Percentiles rank a stretch among this genome's conserved stretches.
Evolutionary conservation across 2,888 invertebrate species (phyloP).

Genomic region (Chloromyia formosa): DNA sequence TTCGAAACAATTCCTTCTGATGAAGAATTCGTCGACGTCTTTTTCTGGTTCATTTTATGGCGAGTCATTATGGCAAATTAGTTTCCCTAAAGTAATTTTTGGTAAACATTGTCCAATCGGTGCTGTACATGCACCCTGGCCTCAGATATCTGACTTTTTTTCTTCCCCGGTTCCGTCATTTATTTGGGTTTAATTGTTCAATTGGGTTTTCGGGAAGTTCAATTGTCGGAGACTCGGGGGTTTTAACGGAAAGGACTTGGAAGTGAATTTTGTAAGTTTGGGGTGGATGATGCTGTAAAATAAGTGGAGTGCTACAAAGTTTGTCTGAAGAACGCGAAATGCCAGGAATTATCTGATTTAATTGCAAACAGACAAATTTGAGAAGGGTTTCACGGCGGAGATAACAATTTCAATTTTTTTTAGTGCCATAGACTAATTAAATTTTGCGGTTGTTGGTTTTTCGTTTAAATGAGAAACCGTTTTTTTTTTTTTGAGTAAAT

Average conservation of each 20-base stretch:
- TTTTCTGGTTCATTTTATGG: constrained; percentile 45
- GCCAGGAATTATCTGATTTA: constrained; percentile 37
- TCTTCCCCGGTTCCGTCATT: constrained; percentile 42
- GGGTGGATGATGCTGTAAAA: background rate
- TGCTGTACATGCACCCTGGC: background rate
- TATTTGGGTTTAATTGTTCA: constrained; percentile 47
- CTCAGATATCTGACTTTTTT: constrained; percentile 23
- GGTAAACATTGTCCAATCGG: constrained; percentile 45
- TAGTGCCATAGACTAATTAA: background rate
- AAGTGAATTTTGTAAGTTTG: background rate
- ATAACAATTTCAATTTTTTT: constrained; percentile 15
- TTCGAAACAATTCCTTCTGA: constrained; percentile 13
- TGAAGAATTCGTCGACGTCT: constrained; percentile 32
- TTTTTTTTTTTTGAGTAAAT: background rate
- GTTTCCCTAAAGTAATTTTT: constrained; percentile 45
- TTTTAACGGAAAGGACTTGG: background rate
- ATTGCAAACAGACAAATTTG: constrained; percentile 37
- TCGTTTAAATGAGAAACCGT: background rate
- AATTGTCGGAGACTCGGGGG: constrained; percentile 7
- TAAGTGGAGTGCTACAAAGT: background rate
- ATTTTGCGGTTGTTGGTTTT: constrained; percentile 20
- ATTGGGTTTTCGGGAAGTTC: constrained; percentile 1
- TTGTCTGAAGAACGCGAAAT: background rate
- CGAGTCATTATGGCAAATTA: constrained; percentile 49
- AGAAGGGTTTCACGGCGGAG: constrained; percentile 10